Percentiles rank a stretch among this genome's conserved stretches.
Evolutionary conservation across 2,888 invertebrate species (phyloP).

Genomic region (Mayetiola destructor): DNA sequence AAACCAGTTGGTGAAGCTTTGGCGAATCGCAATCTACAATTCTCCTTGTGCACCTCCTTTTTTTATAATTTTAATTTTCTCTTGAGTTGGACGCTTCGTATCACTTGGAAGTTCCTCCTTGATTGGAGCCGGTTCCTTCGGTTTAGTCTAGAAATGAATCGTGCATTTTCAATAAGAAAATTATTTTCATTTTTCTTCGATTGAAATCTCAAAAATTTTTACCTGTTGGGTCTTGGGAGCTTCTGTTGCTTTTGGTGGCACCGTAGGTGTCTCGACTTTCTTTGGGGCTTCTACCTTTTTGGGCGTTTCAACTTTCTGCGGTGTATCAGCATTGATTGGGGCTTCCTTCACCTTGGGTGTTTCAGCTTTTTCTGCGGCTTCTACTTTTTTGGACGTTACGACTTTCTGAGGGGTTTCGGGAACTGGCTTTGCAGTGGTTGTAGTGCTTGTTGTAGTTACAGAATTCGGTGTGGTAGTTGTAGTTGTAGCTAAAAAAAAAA

Average conservation of each 20-base stretch:
- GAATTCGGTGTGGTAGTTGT: constrained; percentile 23
- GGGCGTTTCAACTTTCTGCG: too few relatives aligned
- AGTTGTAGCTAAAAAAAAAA: constrained; percentile 19
- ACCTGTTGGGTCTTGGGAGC: constrained; percentile 20
- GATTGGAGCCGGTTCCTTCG: constrained; percentile 36
- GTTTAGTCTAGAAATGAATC: constrained; percentile 18
- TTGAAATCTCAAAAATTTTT: too few relatives aligned
- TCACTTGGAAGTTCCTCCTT: constrained; percentile 42
- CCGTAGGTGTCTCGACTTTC: too few relatives aligned
- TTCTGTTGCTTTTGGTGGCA: constrained; percentile 23
- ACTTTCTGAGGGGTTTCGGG: constrained; percentile 22
- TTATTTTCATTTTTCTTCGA: too few relatives aligned
- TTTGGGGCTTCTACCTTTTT: too few relatives aligned
- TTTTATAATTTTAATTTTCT: constrained; percentile 45
- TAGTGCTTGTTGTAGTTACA: constrained; percentile 22
- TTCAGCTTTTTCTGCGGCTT: constrained; percentile 23
- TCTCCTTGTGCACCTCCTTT: constrained; percentile 38
- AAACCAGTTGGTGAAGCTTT: neutral
- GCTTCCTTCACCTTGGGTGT: constrained; percentile 22
- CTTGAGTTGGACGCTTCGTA: constrained; percentile 39
- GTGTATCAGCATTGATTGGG: too few relatives aligned
- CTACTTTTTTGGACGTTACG: constrained; percentile 20
- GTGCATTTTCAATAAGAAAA: constrained; percentile 17
- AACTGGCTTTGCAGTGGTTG: constrained; percentile 22
- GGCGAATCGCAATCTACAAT: constrained; percentile 19